Evolutionary conservation across 2,888 invertebrate species (phyloP).

Genomic region (Psylliodes chrysocephalus): DNA sequence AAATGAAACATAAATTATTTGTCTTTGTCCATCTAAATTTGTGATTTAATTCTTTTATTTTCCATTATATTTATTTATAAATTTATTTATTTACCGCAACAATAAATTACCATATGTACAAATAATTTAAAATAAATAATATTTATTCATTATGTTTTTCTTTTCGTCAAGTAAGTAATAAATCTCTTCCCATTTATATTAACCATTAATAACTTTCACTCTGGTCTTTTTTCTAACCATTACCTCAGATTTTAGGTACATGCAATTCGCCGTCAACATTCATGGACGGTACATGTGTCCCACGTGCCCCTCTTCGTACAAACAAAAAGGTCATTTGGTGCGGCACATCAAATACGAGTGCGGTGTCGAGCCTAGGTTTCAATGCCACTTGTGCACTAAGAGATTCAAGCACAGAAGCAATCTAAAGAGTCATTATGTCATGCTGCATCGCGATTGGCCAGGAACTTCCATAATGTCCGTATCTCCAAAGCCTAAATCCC

Average conservation of each 20-base stretch:
- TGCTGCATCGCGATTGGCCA: constrained; percentile 52
- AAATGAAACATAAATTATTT: no score
- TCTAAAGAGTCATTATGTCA: constrained; percentile 62
- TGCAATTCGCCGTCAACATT: constrained; percentile 52
- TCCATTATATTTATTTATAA: no score
- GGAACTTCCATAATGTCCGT: neutral
- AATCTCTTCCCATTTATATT: no score
- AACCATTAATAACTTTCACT: no score
- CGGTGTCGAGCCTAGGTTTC: constrained; percentile 63
- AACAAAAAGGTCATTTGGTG: constrained; percentile 55
- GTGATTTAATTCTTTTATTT: no score
- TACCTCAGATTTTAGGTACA: constrained; percentile 52
- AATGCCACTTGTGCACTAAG: constrained; percentile 64
- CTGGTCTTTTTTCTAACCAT: neutral
- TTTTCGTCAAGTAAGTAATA: no score
- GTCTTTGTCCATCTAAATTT: no score
- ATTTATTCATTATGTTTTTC: no score
- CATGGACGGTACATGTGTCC: constrained; percentile 54
- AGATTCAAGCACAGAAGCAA: constrained; percentile 65
- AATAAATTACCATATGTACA: no score
- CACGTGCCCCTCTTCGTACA: constrained; percentile 54
- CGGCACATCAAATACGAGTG: constrained; percentile 59
- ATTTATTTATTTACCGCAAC: no score
- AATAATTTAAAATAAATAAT: no score
- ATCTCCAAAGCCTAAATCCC: neutral